phyloP scores from a whole-genome alignment of 1,140 invertebrate species.

The Rhizoglyphus robini region DNA sequence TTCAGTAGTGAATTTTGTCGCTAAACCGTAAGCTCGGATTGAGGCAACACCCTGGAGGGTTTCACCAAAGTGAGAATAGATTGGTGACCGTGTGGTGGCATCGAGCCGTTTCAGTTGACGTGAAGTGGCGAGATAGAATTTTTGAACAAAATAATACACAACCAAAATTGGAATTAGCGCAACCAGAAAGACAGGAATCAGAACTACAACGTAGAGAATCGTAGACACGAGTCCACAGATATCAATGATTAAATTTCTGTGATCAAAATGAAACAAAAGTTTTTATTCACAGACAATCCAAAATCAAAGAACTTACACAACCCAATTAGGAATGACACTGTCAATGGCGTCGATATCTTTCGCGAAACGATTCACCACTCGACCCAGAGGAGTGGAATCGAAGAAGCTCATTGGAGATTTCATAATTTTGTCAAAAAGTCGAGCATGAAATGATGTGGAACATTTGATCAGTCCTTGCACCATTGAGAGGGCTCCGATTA shows the following conservation, averaged over 20 bases:
- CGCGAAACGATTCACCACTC: slow-evolving; percentile 38
- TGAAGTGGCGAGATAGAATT: slow-evolving; percentile 15
- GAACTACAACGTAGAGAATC: slow-evolving; percentile 40
- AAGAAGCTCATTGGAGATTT: slow-evolving; percentile 35
- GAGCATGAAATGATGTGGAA: slow-evolving; percentile 25
- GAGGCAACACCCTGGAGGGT: slow-evolving; percentile 40
- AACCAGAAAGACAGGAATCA: slow-evolving; percentile 41
- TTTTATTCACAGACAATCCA: too few relatives aligned
- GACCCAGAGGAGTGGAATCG: slow-evolving; percentile 36
- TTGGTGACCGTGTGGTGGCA: slow-evolving; percentile 41
- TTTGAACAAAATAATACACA: slow-evolving; percentile 43
- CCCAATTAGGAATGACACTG: slow-evolving; percentile 31
- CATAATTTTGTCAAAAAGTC: slow-evolving; percentile 31
- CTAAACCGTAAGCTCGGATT: slow-evolving; percentile 42
- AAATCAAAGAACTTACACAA: slow-evolving; percentile 25
- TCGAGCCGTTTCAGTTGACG: slow-evolving; percentile 31
- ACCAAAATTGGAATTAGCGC: slow-evolving; percentile 42
- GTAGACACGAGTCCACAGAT: slow-evolving; percentile 37
- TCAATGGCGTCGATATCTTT: slow-evolving; percentile 39
- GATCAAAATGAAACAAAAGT: neutral
- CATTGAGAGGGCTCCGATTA: slow-evolving; percentile 24
- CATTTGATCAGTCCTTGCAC: slow-evolving; percentile 25
- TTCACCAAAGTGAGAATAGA: slow-evolving; percentile 45
- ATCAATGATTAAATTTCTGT: slow-evolving; percentile 28
- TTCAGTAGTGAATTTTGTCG: slow-evolving; percentile 45